A percentile compares a stretch with the other conserved stretches of the same genome.
phyloP scores from a whole-genome alignment of 2,113 vertebrate species.

The Chunga burmeisteri region DNA sequence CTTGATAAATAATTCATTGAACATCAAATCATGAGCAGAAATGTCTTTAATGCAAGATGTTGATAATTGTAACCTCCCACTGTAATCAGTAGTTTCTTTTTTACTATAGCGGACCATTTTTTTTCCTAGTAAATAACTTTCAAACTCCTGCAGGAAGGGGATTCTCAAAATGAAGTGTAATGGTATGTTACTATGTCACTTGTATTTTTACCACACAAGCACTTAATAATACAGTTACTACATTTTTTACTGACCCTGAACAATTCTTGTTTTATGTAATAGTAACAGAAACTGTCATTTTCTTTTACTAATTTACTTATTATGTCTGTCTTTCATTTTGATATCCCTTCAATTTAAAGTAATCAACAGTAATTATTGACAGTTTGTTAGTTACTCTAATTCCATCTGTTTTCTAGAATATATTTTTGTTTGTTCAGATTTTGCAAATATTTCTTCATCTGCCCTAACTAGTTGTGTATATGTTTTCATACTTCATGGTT shows the following conservation, averaged over 20 bases:
- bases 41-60: neutral
- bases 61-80: neutral
- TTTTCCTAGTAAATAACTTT: neutral
- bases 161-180: neutral
- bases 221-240: neutral
- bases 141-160: neutral
- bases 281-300: neutral
- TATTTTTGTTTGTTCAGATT: neutral
- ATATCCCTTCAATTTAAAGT: neutral
- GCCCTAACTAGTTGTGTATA: neutral
- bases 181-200: neutral
- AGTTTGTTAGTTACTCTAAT: neutral
- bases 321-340: neutral
- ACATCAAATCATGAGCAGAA: neutral
- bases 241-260: neutral
- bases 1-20: neutral
- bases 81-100: neutral
- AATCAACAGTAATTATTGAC: neutral
- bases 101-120: neutral
- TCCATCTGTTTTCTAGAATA: neutral
- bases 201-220: neutral
- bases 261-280: neutral
- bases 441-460: neutral
- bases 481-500: neutral
- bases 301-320: neutral